phyloP scores from a whole-genome alignment of 53 echinoderm and acorn worm species.

The Stichopus horrens region DNA sequence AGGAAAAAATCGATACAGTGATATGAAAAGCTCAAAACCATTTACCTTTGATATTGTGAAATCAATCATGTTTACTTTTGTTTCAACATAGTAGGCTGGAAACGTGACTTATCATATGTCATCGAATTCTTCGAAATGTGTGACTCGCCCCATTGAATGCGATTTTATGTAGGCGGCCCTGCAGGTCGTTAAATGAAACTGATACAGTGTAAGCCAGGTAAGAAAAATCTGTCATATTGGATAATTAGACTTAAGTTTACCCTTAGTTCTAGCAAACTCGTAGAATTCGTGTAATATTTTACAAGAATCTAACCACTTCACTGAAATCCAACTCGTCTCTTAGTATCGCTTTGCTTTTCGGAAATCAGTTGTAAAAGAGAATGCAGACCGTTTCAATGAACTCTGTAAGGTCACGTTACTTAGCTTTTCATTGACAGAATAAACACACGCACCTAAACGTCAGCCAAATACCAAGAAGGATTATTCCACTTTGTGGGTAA shows the following conservation, averaged over 20 bases:
- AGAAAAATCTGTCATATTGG: neutral
- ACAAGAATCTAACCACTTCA: neutral
- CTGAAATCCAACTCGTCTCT: neutral
- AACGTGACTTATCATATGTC: neutral
- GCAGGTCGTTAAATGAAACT: neutral
- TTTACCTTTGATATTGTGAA: neutral
- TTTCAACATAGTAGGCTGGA: neutral
- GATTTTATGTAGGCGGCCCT: neutral
- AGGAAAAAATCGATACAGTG: too few species aligned
- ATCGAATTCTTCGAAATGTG: neutral
- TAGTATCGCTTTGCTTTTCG: conserved; percentile 1
- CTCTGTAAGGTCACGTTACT: conserved; percentile 45
- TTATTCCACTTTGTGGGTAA: neutral
- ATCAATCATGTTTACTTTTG: neutral
- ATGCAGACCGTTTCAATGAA: conserved; percentile 33
- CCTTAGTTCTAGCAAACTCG: neutral
- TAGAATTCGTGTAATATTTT: neutral
- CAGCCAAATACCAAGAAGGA: conserved; percentile 44
- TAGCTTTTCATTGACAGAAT: conserved; percentile 41
- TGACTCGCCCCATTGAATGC: neutral
- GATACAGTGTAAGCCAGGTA: neutral
- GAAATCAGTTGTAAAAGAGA: conserved; percentile 17
- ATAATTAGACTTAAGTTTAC: neutral
- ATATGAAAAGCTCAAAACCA: too few species aligned
- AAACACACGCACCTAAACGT: conserved; percentile 33